Percentiles rank a stretch among this genome's conserved stretches.
These are phyloP conservation scores for Gymnogyps californianus DNA, from an alignment of 2,113 vertebrate genomes.

Conservation along the genomic window DNA sequence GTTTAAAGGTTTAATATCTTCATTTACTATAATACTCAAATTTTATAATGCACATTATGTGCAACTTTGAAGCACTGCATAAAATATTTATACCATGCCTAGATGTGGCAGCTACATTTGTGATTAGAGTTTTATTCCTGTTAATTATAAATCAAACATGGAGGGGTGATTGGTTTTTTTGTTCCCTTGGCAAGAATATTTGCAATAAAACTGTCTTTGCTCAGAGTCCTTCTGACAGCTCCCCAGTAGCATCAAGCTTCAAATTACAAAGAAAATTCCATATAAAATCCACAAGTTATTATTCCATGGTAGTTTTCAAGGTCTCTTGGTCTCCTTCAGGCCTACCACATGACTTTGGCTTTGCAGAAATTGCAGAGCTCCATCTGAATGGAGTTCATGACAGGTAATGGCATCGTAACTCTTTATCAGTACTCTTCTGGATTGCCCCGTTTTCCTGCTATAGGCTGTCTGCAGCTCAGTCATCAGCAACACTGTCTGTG, in stretches of 20 bases:
- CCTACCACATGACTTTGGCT: neutral
- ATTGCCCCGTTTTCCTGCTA: neutral
- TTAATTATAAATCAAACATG: constrained; percentile 40
- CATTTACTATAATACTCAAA: neutral
- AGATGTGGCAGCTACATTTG: neutral
- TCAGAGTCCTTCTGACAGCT: neutral
- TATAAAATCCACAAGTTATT: neutral
- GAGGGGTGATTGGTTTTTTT: neutral
- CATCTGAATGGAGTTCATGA: neutral
- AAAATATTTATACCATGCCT: constrained; percentile 27
- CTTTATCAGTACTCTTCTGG: neutral
- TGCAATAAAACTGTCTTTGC: neutral
- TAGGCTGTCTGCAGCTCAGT: neutral
- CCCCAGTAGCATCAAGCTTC: neutral
- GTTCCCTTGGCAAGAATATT: neutral
- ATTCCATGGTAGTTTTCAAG: neutral
- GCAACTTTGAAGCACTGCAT: neutral
- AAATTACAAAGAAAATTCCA: neutral
- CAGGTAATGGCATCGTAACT: neutral
- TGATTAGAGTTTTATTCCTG: constrained; percentile 25
- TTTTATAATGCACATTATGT: constrained; percentile 1
- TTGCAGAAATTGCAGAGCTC: neutral
- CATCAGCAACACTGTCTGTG: neutral
- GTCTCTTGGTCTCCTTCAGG: neutral
- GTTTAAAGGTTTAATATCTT: constrained; percentile 33